Base-by-base conservation (phyloP, 2,113 vertebrate species). In the Lipophrys pholis region DNA sequence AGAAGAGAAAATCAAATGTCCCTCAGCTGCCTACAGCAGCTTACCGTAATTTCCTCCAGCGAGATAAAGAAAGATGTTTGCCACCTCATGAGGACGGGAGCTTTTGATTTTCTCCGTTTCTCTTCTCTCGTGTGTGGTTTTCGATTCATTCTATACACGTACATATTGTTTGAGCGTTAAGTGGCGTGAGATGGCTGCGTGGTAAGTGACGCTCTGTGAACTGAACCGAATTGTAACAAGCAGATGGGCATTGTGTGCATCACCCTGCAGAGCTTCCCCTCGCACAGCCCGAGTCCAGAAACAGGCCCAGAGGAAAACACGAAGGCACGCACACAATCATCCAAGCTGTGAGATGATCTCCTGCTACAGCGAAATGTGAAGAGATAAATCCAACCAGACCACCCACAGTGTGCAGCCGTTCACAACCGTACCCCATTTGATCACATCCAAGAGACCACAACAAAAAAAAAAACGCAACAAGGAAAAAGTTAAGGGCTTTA, bases 211-310 rank as follows among this genome's bases (percentile, higher is more conserved):
- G 21, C 21, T 30, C 4, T 30, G 21, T 30, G 21, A 30, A 30
- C 21, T 30, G 21, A 30, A 30, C 21, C 21, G 21, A 30, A 30
- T 30, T 30, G 21, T 30, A 30, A 30, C 21, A 86, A 82, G 73
- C 87, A 89, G 81, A 87, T 70, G 66, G 82, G 73, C 62, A 43
- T 30, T 30, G 72, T 36, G 48, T 81, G 78, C 81, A 80, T 80
- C 85, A 80, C 59, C 49, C 38, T 40, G 36, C 77, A 68, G 78
- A 66, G 72, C 63, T 73, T 53, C 78, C 80, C 70, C 58, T 49
- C 52, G 2, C 42, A 17, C 70, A 74, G 48, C 54, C 55, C 41
- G 7, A 38, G 42, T 46, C 64, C 55, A 14, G 36, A 63, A 60
- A 63, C 41, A 77, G 51, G 61, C 46, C 70, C 17, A 54, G 69